phyloP scores from a whole-genome alignment of 2,888 invertebrate genomes.

The Scaptomyza cyrtandrae region DNA sequence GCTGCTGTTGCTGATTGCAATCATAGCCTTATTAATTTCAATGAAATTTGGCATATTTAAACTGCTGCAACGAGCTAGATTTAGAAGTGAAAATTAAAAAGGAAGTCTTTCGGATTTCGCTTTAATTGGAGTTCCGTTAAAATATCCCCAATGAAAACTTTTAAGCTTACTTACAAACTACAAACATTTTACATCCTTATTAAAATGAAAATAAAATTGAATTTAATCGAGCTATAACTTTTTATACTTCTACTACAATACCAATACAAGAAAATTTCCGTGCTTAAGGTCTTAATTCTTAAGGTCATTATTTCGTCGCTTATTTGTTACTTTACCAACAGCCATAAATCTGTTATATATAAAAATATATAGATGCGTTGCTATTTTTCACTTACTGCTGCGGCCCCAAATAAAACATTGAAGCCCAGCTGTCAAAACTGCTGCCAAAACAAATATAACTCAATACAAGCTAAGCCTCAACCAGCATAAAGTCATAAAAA shows the following conservation, averaged over 20 bases:
- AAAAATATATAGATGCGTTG: slow-evolving; percentile 8
- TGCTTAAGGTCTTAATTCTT: background rate
- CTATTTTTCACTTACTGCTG: slow-evolving; percentile 17
- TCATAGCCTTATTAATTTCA: slow-evolving; percentile 3
- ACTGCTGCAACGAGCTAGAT: background rate
- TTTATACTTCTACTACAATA: background rate
- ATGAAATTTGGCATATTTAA: background rate
- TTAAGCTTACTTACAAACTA: background rate
- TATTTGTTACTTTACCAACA: background rate
- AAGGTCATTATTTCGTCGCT: slow-evolving; percentile 5
- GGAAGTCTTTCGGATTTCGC: background rate
- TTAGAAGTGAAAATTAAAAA: background rate
- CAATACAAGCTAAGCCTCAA: slow-evolving; percentile 33
- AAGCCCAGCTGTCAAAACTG: slow-evolving; percentile 40
- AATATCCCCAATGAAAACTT: background rate
- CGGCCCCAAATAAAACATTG: slow-evolving; percentile 28
- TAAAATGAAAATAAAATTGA: background rate
- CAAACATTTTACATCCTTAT: background rate
- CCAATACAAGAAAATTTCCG: background rate
- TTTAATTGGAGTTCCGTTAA: background rate
- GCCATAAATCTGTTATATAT: slow-evolving; percentile 24
- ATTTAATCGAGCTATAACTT: background rate
- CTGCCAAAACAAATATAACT: slow-evolving; percentile 39
- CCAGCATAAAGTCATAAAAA: slow-evolving; percentile 61
- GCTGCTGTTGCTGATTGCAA: slow-evolving; percentile 8